Evolutionary conservation across 2,797 vertebrate genomes (phyloP).

Genomic region (Allobates femoralis): DNA sequence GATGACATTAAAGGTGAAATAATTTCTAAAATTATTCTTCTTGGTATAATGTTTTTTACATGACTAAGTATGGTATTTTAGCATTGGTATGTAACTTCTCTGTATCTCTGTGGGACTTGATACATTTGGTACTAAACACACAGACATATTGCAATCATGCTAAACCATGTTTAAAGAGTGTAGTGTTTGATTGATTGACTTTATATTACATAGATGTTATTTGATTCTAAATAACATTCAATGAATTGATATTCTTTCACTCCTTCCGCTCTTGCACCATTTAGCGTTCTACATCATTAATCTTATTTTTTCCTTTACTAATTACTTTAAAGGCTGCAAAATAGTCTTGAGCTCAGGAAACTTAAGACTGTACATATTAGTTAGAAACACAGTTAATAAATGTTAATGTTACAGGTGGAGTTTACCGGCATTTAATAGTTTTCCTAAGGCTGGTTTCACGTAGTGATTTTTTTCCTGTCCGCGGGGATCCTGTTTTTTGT

Average conservation of each 20-base stretch:
- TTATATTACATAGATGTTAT: not conserved
- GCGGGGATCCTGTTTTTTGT: too few relatives aligned
- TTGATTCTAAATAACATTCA: not conserved
- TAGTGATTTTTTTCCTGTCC: too few relatives aligned
- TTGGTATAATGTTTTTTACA: too few relatives aligned
- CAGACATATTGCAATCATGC: not conserved
- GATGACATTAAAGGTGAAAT: too few relatives aligned
- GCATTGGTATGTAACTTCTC: too few relatives aligned
- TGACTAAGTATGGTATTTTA: too few relatives aligned
- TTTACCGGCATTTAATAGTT: not conserved
- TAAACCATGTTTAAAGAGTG: not conserved
- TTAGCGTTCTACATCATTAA: conserved; percentile 53
- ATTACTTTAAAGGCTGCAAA: conserved; percentile 33
- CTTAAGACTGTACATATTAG: not conserved
- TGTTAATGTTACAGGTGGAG: not conserved
- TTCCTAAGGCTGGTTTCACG: too few relatives aligned
- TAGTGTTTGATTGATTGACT: not conserved
- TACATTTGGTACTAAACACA: not conserved
- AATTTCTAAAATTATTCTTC: too few relatives aligned
- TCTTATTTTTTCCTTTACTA: conserved; percentile 45
- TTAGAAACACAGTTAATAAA: conserved; percentile 23
- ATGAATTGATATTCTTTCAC: not conserved
- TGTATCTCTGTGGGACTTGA: too few relatives aligned
- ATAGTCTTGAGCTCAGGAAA: conserved; percentile 8
- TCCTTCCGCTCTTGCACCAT: not conserved